Evolutionary conservation across 2,888 invertebrate species (phyloP).

Genomic region (Dicyrtomina minuta): DNA sequence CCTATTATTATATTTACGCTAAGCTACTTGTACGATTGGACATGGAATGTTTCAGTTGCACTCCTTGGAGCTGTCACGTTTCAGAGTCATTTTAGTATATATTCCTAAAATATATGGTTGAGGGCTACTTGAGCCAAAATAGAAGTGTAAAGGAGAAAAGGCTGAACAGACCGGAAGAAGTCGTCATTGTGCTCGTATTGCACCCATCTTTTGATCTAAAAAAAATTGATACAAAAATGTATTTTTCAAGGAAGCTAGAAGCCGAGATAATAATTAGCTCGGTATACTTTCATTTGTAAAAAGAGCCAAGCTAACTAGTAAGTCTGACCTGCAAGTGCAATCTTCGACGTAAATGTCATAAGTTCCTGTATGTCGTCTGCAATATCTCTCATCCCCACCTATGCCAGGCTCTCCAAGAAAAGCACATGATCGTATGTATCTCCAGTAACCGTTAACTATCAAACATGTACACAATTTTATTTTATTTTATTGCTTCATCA

Average conservation of each 20-base stretch:
- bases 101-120: not conserved
- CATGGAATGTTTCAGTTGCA: constrained; percentile 1
- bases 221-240: not conserved
- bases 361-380: constrained; percentile 84
- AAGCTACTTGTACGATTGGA: not conserved
- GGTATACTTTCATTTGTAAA: no score
- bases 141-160: not conserved
- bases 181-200: constrained; percentile 17
- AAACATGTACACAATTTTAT: no score
- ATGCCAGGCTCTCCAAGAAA: constrained; percentile 88
- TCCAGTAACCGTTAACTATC: constrained; percentile 81
- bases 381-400: constrained; percentile 84
- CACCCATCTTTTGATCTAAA: constrained; percentile 38
- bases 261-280: not conserved
- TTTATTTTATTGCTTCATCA: no score
- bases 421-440: constrained; percentile 84
- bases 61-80: not conserved
- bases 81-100: not conserved
- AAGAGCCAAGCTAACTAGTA: no score
- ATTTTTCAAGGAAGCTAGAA: not conserved
- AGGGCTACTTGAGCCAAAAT: not conserved
- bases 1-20: no score
- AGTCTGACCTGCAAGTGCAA: constrained; percentile 71
- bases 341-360: constrained; percentile 93
- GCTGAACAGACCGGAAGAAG: constrained; percentile 4